Percentiles rank a stretch among this genome's conserved stretches.
Evolutionary conservation across 2,797 vertebrate genomes (phyloP).

Genomic region (Synanceia verrucosa): DNA sequence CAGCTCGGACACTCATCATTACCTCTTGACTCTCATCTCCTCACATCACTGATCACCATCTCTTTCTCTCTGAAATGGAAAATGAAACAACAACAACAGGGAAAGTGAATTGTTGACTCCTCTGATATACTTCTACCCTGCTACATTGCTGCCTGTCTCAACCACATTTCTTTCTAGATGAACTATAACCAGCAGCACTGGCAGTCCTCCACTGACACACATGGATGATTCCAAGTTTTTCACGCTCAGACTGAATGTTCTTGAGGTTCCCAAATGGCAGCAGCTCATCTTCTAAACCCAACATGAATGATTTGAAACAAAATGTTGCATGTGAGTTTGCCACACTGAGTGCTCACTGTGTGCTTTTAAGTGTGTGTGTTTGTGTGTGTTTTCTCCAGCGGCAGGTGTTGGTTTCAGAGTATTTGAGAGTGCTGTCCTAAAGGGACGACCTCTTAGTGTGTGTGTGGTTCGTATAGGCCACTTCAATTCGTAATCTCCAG

Average conservation of each 20-base stretch:
- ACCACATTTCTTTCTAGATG: slow-evolving; percentile 10
- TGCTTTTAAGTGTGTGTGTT: slow-evolving; percentile 16
- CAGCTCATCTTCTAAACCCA: slow-evolving; percentile 18
- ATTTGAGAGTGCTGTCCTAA: slow-evolving; percentile 4
- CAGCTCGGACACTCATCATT: slow-evolving; percentile 37
- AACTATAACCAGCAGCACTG: slow-evolving; percentile 24
- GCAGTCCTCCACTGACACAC: slow-evolving; percentile 37
- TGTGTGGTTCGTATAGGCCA: not conserved
- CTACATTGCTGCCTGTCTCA: slow-evolving; percentile 8
- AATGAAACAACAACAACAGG: slow-evolving; percentile 15
- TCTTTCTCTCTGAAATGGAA: slow-evolving; percentile 22
- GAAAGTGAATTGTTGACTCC: slow-evolving; percentile 19
- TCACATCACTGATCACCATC: slow-evolving; percentile 23
- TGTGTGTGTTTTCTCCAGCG: slow-evolving; percentile 6
- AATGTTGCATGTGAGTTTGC: not conserved
- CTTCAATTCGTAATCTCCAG: slow-evolving; percentile 18
- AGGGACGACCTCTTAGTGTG: slow-evolving; percentile 7
- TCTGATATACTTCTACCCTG: slow-evolving; percentile 21
- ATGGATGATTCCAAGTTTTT: slow-evolving; percentile 41
- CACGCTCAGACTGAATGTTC: slow-evolving; percentile 19
- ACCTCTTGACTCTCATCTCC: slow-evolving; percentile 23
- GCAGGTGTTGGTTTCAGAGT: slow-evolving; percentile 22
- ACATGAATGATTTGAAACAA: slow-evolving; percentile 20
- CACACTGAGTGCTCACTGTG: not conserved
- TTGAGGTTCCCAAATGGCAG: slow-evolving; percentile 26